A percentile compares a stretch with the other conserved stretches of the same genome.
Conservation (phyloP, 2,797 vertebrate species). For the Chelmon rostratus region DNA sequence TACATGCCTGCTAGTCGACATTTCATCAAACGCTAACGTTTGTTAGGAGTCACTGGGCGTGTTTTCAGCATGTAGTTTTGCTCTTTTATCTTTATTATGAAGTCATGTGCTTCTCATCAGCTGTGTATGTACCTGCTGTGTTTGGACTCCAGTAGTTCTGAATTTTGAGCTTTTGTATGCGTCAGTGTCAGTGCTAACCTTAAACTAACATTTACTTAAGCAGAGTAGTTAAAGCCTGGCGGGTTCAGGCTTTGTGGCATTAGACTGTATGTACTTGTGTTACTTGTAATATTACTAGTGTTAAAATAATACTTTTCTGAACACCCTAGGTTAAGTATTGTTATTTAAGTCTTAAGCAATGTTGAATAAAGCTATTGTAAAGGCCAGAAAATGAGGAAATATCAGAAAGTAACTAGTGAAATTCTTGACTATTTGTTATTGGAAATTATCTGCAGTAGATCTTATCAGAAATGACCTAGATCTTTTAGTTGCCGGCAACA, state of each 20-base stretch:
- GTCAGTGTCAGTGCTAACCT: neutral
- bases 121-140: neutral
- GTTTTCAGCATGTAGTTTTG: neutral
- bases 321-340: neutral
- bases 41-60: neutral
- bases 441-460: neutral
- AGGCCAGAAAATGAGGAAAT: neutral
- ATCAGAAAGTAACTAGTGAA: neutral
- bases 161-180: neutral
- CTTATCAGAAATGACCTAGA: neutral
- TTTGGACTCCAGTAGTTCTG: slow-evolving; percentile 5
- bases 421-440: neutral
- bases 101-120: slow-evolving; percentile 20
- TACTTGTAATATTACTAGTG: neutral
- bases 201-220: slow-evolving; percentile 20
- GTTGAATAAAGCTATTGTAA: slow-evolving; percentile 1
- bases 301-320: neutral
- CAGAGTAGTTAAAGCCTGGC: neutral
- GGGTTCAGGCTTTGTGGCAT: neutral
- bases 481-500: neutral
- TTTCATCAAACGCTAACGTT: slow-evolving; percentile 4
- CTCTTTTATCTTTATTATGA: slow-evolving; percentile 1
- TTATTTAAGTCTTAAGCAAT: neutral
- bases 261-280: neutral
- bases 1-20: neutral